Conservation (phyloP, 2,113 vertebrate genomes). For the Burhinus oedicnemus region DNA sequence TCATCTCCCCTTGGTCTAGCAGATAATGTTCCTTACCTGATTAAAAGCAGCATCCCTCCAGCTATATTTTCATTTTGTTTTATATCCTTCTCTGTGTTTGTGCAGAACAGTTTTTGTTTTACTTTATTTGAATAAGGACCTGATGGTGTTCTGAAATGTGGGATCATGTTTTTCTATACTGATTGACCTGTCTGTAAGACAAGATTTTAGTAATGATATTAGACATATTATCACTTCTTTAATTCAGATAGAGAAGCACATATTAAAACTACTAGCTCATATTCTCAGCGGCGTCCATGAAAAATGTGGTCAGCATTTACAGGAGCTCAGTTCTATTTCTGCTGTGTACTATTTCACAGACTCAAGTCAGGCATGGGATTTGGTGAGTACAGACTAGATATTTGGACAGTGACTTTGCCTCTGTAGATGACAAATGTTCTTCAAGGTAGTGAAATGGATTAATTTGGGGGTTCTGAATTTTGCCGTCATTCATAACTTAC, state of each 20-base stretch:
- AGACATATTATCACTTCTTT: neutral
- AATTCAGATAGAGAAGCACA: neutral
- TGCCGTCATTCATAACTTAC: neutral
- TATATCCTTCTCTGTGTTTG: neutral
- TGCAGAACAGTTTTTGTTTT: neutral
- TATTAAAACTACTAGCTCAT: neutral
- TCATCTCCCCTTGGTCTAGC: neutral
- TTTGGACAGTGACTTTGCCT: neutral
- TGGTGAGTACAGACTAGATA: neutral
- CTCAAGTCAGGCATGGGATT: neutral
- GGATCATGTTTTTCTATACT: neutral
- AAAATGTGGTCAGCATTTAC: neutral
- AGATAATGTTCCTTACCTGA: neutral
- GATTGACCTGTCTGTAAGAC: neutral
- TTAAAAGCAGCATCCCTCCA: neutral
- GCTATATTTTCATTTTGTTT: neutral
- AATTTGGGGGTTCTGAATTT: neutral
- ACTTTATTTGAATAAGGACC: neutral
- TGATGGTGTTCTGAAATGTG: neutral
- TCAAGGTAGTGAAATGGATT: neutral
- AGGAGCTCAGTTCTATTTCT: neutral
- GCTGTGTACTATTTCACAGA: neutral
- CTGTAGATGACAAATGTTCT: neutral
- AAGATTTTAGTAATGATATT: neutral
- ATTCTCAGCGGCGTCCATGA: neutral